Percentiles rank a stretch among this genome's conserved stretches.
Conservation (phyloP, 2,113 vertebrate genomes). For the Puntigrus tetrazona region DNA sequence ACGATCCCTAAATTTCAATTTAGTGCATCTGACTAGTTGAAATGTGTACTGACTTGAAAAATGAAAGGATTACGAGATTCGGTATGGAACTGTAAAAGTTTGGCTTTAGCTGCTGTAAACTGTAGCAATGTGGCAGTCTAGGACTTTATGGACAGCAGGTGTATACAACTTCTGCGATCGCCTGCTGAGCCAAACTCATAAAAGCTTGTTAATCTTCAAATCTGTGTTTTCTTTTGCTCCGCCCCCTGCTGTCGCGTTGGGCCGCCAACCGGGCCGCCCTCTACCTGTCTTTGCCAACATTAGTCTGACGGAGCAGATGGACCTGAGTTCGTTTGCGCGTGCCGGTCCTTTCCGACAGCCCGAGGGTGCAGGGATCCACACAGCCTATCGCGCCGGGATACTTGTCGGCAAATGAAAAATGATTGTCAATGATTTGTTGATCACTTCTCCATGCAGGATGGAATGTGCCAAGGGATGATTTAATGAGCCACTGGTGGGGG, state of each 20-base stretch:
- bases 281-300: slow-evolving; percentile 66
- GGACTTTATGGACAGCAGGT: slow-evolving; percentile 35
- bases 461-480: slow-evolving; percentile 36
- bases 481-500: slow-evolving; percentile 32
- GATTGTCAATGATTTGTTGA: slow-evolving; percentile 36
- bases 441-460: slow-evolving; percentile 18
- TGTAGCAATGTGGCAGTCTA: not conserved
- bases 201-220: slow-evolving; percentile 67
- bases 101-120: not conserved
- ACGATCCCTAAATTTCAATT: not conserved
- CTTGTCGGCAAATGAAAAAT: slow-evolving; percentile 25
- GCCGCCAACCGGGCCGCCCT: slow-evolving; percentile 58
- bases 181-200: slow-evolving; percentile 29
- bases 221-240: slow-evolving; percentile 55
- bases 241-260: slow-evolving; percentile 60
- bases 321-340: slow-evolving; percentile 55
- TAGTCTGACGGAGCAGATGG: slow-evolving; percentile 50
- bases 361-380: not conserved
- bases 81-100: not conserved
- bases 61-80: not conserved
- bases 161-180: slow-evolving; percentile 33
- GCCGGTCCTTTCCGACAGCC: not conserved
- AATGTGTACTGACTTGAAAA: not conserved
- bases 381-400: not conserved
- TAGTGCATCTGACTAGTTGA: not conserved